phyloP scores from a whole-genome alignment of 2,888 invertebrate species.

The Agrochola lychnidis region DNA sequence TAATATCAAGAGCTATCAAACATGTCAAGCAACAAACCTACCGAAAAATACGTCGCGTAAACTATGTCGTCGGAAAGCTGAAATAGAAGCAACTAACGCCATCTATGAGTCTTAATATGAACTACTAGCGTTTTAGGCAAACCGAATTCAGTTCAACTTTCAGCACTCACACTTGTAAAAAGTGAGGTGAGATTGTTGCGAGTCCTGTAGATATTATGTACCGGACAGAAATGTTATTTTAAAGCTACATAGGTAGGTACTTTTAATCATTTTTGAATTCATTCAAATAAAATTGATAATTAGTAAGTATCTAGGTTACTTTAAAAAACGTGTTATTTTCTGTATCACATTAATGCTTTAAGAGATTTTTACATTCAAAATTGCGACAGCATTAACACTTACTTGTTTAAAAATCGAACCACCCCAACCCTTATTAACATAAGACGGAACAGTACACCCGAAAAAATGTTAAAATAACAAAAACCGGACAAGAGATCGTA shows the following conservation, averaged over 20 bases:
- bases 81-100: slow-evolving; percentile 33
- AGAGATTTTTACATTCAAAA: not conserved
- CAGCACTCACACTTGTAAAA: not conserved
- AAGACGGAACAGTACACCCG: slow-evolving; percentile 35
- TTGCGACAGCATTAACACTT: not conserved
- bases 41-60: not conserved
- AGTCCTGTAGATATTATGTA: not conserved
- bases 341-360: not conserved
- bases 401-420: slow-evolving; percentile 27
- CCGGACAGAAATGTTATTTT: not conserved
- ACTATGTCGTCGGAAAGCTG: not conserved
- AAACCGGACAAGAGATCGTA: slow-evolving; percentile 67
- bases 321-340: not conserved
- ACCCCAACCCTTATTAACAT: slow-evolving; percentile 41
- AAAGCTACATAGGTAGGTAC: not conserved
- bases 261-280: too few species aligned
- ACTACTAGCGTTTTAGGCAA: slow-evolving; percentile 8
- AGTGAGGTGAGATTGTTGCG: not conserved
- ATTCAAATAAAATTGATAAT: not conserved
- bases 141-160: not conserved
- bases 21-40: not conserved
- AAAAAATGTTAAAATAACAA: slow-evolving; percentile 66
- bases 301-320: not conserved
- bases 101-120: slow-evolving; percentile 24
- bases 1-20: not conserved